phyloP scores from a whole-genome alignment of 2,888 invertebrate genomes.

The Hymenopus coronatus region DNA sequence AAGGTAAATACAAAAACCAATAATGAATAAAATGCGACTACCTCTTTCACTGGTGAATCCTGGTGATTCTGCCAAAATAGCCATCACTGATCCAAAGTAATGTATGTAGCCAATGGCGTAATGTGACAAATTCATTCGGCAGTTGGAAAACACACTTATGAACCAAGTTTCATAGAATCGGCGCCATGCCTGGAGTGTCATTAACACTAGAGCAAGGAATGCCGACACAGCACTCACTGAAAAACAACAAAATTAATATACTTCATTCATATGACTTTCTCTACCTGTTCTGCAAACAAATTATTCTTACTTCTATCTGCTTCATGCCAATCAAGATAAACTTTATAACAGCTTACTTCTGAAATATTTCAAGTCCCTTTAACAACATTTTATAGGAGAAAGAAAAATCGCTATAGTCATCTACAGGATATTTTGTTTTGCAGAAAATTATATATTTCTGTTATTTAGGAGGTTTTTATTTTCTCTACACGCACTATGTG shows the following conservation, averaged over 20 bases:
- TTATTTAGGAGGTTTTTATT: no score
- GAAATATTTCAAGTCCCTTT: background rate
- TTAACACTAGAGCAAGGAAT: constrained; percentile 58
- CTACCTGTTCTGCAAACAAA: no score
- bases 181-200: constrained; percentile 67
- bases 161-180: constrained; percentile 79
- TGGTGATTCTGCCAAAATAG: constrained; percentile 67
- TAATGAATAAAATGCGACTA: background rate
- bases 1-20: background rate
- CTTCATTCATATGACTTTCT: constrained; percentile 20
- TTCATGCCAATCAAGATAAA: no score
- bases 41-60: constrained; percentile 50
- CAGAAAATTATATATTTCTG: no score
- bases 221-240: constrained; percentile 60
- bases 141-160: constrained; percentile 76
- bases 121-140: constrained; percentile 75
- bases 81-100: constrained; percentile 68
- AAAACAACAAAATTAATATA: constrained; percentile 41
- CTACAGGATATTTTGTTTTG: no score
- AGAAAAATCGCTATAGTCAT: no score
- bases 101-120: constrained; percentile 75
- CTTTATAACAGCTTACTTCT: background rate
- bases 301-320: no score
- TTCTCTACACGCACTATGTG: no score
- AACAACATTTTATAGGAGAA: background rate